phyloP scores from a whole-genome alignment of 2,113 vertebrate species.

The Poicephalus meyeri region DNA sequence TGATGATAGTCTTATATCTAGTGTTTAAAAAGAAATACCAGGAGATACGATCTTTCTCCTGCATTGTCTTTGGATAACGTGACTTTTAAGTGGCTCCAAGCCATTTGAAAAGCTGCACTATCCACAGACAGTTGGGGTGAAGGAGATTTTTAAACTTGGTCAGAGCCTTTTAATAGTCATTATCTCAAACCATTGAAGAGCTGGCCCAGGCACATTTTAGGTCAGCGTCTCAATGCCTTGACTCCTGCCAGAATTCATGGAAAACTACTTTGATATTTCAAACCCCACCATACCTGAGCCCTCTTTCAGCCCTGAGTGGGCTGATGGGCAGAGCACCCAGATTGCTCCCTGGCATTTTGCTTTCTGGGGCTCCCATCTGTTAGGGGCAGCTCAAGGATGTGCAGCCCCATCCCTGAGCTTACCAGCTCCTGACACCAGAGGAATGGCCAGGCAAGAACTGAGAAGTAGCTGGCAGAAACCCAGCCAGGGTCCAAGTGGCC shows the following conservation, averaged over 20 bases:
- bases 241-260: not conserved
- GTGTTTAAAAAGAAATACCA: not conserved
- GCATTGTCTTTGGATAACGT: fast-evolving
- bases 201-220: not conserved
- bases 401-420: not conserved
- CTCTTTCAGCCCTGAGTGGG: not conserved
- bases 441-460: fast-evolving
- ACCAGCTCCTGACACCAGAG: not conserved
- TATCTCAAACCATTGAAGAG: not conserved
- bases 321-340: not conserved
- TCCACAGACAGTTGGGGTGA: not conserved
- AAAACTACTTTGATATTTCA: not conserved
- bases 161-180: not conserved
- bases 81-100: not conserved
- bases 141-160: not conserved
- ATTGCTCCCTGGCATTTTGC: fast-evolving
- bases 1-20: not conserved
- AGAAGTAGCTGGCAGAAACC: not conserved
- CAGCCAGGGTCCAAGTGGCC: fast-evolving
- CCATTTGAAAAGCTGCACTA: not conserved
- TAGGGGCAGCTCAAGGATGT: not conserved
- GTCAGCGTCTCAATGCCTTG: not conserved
- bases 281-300: not conserved
- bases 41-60: not conserved
- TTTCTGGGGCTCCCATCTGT: not conserved